Conservation (phyloP, 2,113 vertebrate genomes). For the Calidris pygmaea region DNA sequence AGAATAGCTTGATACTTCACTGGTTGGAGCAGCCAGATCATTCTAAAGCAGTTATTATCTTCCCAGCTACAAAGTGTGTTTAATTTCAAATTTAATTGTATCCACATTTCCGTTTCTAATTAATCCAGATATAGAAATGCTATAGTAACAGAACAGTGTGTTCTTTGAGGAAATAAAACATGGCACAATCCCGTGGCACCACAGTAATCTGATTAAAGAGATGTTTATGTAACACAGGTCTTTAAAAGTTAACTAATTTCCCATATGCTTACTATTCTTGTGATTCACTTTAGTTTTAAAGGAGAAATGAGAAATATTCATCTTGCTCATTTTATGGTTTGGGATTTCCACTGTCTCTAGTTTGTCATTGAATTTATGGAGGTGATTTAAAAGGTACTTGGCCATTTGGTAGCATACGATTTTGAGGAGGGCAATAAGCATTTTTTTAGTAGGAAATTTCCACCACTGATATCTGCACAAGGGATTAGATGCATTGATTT, state of each 20-base stretch:
- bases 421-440: neutral
- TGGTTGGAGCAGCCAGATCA: conserved; percentile 53
- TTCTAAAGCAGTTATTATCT: conserved; percentile 75
- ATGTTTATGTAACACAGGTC: conserved; percentile 38
- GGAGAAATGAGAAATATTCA: conserved; percentile 24
- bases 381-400: neutral
- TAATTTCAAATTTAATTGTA: conserved; percentile 77
- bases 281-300: neutral
- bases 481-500: neutral
- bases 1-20: conserved; percentile 51
- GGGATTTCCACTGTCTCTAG: conserved; percentile 24
- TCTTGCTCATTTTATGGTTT: neutral
- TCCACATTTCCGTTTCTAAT: conserved; percentile 76
- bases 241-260: conserved; percentile 51
- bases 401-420: accelerated
- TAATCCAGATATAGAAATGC: conserved; percentile 74
- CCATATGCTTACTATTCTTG: conserved; percentile 23
- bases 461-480: neutral
- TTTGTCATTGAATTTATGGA: conserved; percentile 19
- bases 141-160: conserved; percentile 69
- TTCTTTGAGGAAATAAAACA: conserved; percentile 67
- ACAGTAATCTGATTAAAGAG: conserved; percentile 56
- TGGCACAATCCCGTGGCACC: conserved; percentile 20
- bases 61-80: conserved; percentile 64
- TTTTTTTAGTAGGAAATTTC: neutral